Evolutionary conservation across 1,140 invertebrate genomes (phyloP).

Genomic region (Globodera rostochiensis): DNA sequence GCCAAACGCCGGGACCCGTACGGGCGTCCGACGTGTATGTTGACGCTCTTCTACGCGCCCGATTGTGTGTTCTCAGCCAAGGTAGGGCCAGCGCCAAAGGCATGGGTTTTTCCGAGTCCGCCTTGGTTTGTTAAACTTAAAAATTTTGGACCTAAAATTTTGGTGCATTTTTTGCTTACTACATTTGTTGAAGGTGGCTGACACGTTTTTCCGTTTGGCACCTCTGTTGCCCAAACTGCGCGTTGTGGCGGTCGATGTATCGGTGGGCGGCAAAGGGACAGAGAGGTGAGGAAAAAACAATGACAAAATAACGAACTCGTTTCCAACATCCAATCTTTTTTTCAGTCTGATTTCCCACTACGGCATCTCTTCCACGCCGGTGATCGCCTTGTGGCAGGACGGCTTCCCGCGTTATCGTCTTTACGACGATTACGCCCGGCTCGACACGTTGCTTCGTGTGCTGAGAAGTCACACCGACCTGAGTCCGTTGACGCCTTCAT

Average conservation of each 20-base stretch:
- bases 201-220: slow-evolving; percentile 36
- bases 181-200: slow-evolving; percentile 22
- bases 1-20: slow-evolving; percentile 23
- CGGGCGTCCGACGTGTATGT: slow-evolving; percentile 43
- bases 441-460: slow-evolving; percentile 33
- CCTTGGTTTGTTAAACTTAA: too few relatives aligned
- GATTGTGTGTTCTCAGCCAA: slow-evolving; percentile 45
- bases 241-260: slow-evolving; percentile 46
- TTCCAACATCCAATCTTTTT: background rate
- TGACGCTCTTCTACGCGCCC: slow-evolving; percentile 43
- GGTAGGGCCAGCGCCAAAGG: background rate
- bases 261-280: slow-evolving; percentile 24
- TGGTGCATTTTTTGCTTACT: background rate
- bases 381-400: slow-evolving; percentile 46
- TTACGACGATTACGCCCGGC: slow-evolving; percentile 38
- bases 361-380: slow-evolving; percentile 44
- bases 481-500: background rate
- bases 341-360: slow-evolving; percentile 46
- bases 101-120: too few relatives aligned
- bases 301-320: background rate
- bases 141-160: background rate
- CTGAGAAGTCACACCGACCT: slow-evolving; percentile 31
- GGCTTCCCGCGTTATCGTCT: slow-evolving; percentile 38
- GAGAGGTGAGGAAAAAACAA: slow-evolving; percentile 23
- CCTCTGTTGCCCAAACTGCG: slow-evolving; percentile 40